A percentile compares a stretch with the other conserved stretches of the same genome.
These are phyloP conservation scores for Diarsia mendica DNA, from an alignment of 2,888 invertebrate species.

Conservation along the genomic window DNA sequence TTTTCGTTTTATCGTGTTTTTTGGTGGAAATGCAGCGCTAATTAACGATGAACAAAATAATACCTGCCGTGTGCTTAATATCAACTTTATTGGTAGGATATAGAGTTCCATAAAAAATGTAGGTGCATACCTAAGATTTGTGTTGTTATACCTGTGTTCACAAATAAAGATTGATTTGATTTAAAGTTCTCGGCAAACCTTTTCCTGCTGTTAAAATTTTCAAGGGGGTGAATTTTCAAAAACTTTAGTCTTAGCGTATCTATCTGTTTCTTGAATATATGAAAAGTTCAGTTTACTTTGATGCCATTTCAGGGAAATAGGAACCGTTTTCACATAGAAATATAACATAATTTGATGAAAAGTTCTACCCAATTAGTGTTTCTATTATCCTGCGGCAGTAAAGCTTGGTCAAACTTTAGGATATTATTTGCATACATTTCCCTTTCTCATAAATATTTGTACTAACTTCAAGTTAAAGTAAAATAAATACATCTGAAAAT, in stretches of 20 bases:
- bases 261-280: too few species aligned
- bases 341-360: too few species aligned
- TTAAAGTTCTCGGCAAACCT: not conserved
- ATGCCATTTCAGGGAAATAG: not conserved
- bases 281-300: not conserved
- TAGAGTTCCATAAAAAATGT: too few species aligned
- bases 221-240: not conserved
- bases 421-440: constrained; percentile 17
- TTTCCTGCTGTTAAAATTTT: not conserved
- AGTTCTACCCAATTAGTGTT: constrained; percentile 15
- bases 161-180: too few species aligned
- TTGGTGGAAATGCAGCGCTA: constrained; percentile 10
- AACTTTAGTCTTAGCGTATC: too few species aligned
- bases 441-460: not conserved
- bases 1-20: constrained; percentile 25
- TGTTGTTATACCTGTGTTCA: too few species aligned
- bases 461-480: not conserved
- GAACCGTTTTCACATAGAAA: constrained; percentile 3
- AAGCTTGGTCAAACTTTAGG: not conserved
- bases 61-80: too few species aligned
- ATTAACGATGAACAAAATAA: too few species aligned
- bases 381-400: not conserved
- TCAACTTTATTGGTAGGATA: too few species aligned
- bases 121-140: too few species aligned
- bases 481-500: not conserved